These are phyloP conservation scores for Anas acuta DNA, from an alignment of 2,797 vertebrate species.

Conservation along the genomic window DNA sequence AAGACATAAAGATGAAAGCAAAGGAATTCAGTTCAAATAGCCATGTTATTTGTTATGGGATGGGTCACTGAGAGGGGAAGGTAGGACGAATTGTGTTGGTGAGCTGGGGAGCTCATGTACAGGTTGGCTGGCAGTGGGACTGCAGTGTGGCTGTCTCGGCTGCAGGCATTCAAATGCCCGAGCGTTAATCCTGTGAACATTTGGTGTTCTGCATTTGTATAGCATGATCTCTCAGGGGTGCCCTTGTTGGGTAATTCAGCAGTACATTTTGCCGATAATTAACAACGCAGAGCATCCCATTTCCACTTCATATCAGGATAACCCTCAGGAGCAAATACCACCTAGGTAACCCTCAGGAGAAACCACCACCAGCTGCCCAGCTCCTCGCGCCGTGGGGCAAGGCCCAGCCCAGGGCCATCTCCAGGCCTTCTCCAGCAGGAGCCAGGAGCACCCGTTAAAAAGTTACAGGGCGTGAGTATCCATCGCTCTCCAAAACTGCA, in stretches of 20 bases:
- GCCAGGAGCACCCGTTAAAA: background rate
- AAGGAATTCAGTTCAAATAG: background rate
- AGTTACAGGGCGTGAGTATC: background rate
- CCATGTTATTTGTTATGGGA: background rate
- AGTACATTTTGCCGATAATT: background rate
- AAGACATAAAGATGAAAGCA: background rate
- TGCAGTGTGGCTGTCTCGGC: background rate
- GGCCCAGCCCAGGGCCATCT: no score
- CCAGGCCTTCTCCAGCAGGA: background rate
- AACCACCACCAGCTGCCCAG: background rate
- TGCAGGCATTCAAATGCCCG: background rate
- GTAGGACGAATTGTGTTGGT: background rate
- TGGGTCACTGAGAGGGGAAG: background rate
- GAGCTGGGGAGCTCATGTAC: background rate
- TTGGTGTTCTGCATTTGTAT: background rate
- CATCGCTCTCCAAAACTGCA: background rate
- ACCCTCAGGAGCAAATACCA: background rate
- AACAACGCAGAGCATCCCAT: background rate
- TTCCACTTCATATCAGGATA: background rate
- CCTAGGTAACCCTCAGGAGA: background rate
- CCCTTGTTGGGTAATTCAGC: background rate
- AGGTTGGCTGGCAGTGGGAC: background rate
- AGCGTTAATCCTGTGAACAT: background rate
- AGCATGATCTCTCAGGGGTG: background rate
- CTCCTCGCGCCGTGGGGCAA: accelerated